phyloP scores from a whole-genome alignment of 37 sponge, comb jelly and placozoan genomes.

The Amphimedon queenslandica region DNA sequence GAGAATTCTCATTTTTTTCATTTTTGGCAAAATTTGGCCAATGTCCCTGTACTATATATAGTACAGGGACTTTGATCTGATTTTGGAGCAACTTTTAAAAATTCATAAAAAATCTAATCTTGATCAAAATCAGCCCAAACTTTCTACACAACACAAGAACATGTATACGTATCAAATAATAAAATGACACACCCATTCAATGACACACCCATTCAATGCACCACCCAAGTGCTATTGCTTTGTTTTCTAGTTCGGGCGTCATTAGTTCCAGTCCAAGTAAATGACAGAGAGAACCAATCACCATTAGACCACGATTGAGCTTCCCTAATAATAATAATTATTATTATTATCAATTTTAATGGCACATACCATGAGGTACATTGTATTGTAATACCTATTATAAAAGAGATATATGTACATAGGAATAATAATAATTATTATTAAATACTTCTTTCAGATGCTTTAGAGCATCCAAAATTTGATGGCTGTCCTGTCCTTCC shows the following conservation, averaged over 20 bases:
- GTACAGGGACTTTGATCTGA: too few relatives aligned
- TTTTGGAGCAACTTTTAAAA: too few relatives aligned
- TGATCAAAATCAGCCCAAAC: too few relatives aligned
- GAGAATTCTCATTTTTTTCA: too few relatives aligned
- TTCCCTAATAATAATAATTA: slow-evolving; percentile 41
- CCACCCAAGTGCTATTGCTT: slow-evolving; percentile 85
- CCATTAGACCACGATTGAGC: slow-evolving; percentile 78
- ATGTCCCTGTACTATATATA: too few relatives aligned
- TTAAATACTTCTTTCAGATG: slow-evolving; percentile 52
- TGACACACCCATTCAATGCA: slow-evolving; percentile 88
- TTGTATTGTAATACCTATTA: slow-evolving; percentile 67
- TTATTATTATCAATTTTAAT: too few relatives aligned
- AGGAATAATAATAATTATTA: background rate
- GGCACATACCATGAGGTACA: slow-evolving; percentile 75
- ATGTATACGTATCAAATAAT: too few relatives aligned
- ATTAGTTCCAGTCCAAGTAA: slow-evolving; percentile 19
- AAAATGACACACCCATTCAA: too few relatives aligned
- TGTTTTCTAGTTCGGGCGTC: slow-evolving; percentile 50
- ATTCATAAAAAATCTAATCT: too few relatives aligned
- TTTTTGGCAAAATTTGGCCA: too few relatives aligned
- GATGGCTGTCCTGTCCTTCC: slow-evolving; percentile 25
- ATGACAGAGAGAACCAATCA: slow-evolving; percentile 61
- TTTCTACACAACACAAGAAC: too few relatives aligned
- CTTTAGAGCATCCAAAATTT: slow-evolving; percentile 42
- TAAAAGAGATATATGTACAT: background rate